These are phyloP conservation scores for Mirza zaza DNA, from an alignment of 2,113 vertebrate genomes.

Conservation along the genomic window DNA sequence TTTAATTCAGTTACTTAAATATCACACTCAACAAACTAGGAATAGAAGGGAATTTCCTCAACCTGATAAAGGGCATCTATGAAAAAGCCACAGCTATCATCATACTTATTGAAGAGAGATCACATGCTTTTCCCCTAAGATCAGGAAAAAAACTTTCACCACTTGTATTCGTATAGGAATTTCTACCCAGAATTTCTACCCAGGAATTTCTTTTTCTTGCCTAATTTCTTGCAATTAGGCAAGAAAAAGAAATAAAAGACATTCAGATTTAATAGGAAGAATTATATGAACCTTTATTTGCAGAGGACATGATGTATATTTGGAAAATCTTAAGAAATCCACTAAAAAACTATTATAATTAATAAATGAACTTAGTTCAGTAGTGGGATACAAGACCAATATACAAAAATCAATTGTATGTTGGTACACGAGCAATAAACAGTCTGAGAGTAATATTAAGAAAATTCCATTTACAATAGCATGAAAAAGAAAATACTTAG, in stretches of 20 bases:
- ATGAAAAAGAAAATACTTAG: conserved; percentile 24
- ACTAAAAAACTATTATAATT: not conserved
- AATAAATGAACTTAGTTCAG: not conserved
- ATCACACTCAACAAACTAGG: not conserved
- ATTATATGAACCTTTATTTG: not conserved
- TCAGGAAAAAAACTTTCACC: not conserved
- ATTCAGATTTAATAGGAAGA: not conserved
- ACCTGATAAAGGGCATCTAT: not conserved
- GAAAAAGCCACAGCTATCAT: not conserved
- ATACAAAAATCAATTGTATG: not conserved
- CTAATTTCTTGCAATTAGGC: not conserved
- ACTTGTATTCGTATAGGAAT: not conserved
- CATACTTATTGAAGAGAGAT: not conserved
- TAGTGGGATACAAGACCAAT: not conserved
- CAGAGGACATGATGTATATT: not conserved
- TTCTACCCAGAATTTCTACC: not conserved
- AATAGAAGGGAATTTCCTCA: not conserved
- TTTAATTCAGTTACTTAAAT: conserved; percentile 22
- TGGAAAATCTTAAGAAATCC: not conserved
- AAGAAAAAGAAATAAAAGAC: not conserved
- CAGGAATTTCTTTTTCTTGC: too few relatives aligned
- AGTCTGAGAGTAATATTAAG: not conserved
- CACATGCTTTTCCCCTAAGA: not conserved
- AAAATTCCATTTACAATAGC: not conserved
- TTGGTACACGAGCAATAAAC: not conserved